Evolutionary conservation across 1,140 invertebrate genomes (phyloP).

Genomic region (Aphidius ervi): DNA sequence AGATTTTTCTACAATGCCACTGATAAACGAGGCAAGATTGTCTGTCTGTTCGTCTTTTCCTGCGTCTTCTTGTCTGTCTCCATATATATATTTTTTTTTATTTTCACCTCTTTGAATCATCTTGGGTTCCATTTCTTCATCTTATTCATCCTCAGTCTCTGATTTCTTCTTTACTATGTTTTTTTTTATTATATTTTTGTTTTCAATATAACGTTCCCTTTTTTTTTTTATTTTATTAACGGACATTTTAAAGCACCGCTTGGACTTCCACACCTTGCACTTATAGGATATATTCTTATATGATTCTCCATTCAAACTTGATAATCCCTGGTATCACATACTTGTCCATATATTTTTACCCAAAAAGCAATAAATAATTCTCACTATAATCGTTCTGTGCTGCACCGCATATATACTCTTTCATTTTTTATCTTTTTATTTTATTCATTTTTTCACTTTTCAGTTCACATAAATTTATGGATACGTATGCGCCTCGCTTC

Average conservation of each 20-base stretch:
- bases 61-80: conserved; percentile 26
- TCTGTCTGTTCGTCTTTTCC: conserved; percentile 32
- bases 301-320: conserved; percentile 13
- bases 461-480: conserved; percentile 9
- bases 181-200: not conserved
- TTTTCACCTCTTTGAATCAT: conserved; percentile 1
- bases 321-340: not conserved
- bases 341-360: conserved; percentile 4
- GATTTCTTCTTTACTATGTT: not conserved
- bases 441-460: conserved; percentile 4
- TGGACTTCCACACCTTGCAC: not conserved
- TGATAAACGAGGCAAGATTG: conserved; percentile 45
- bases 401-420: conserved; percentile 9
- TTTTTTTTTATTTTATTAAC: conserved; percentile 19
- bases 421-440: conserved; percentile 3
- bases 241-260: not conserved
- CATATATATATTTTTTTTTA: not conserved
- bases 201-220: conserved; percentile 6
- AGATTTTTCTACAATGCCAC: conserved; percentile 32
- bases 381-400: conserved; percentile 4
- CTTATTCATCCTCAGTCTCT: not conserved
- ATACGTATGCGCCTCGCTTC: conserved; percentile 3
- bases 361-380: conserved; percentile 15
- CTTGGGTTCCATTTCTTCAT: not conserved
- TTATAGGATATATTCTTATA: not conserved